A percentile compares a stretch with the other conserved stretches of the same genome.
phyloP scores from a whole-genome alignment of 2,888 invertebrate genomes.

The Eupithecia inturbata region DNA sequence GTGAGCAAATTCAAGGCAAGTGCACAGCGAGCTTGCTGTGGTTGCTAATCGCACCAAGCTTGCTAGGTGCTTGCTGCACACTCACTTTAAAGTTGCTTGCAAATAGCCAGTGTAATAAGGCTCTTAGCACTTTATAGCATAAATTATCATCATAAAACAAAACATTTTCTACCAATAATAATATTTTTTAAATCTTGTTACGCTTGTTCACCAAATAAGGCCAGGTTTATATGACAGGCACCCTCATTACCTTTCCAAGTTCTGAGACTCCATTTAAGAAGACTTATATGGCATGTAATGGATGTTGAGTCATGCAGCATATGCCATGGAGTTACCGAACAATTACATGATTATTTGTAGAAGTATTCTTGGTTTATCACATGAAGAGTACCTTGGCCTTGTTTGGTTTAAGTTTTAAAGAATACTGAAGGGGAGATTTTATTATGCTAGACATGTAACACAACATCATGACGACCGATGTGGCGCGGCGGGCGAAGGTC shows the following conservation, averaged over 20 bases:
- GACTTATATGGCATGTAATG: slow-evolving; percentile 55
- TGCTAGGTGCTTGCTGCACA: too few species aligned
- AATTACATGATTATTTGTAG: not conserved
- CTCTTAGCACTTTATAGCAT: not conserved
- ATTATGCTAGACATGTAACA: not conserved
- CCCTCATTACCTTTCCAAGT: slow-evolving; percentile 49
- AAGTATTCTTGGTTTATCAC: not conserved
- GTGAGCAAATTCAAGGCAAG: too few species aligned
- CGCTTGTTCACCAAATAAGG: slow-evolving; percentile 53
- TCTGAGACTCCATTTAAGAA: slow-evolving; percentile 49
- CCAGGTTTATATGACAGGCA: slow-evolving; percentile 44
- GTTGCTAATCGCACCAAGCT: too few species aligned
- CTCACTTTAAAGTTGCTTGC: too few species aligned
- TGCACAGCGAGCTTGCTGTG: too few species aligned
- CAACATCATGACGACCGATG: too few species aligned
- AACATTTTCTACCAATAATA: not conserved
- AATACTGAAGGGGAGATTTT: not conserved
- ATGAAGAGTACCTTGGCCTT: not conserved
- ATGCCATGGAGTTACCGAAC: slow-evolving; percentile 38
- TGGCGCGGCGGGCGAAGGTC: too few species aligned
- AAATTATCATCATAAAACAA: not conserved
- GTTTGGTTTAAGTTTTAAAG: not conserved
- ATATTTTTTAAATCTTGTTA: slow-evolving; percentile 40
- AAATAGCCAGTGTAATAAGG: too few species aligned
- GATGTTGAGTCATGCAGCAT: slow-evolving; percentile 47